A percentile compares a stretch with the other conserved stretches of the same genome.
phyloP scores from a whole-genome alignment of 2,888 invertebrate genomes.

The Acholoe squamosa region DNA sequence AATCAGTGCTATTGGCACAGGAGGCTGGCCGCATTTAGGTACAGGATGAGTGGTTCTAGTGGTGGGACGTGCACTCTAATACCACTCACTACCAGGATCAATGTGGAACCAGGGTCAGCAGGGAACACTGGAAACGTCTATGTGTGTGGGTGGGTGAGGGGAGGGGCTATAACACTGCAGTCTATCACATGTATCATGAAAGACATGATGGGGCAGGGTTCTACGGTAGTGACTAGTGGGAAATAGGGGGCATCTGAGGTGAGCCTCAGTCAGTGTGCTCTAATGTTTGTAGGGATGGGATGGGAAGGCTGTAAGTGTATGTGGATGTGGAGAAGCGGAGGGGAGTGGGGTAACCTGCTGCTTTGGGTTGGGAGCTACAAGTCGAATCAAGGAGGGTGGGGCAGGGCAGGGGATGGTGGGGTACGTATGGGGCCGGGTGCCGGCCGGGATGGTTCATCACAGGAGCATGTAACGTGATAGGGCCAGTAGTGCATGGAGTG shows the following conservation, averaged over 20 bases:
- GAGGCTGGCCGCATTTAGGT: no score
- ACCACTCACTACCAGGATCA: not conserved
- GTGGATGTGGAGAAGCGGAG: not conserved
- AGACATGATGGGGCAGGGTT: not conserved
- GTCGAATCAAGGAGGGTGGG: slow-evolving; percentile 26
- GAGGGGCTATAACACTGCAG: not conserved
- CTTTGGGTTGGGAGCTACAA: no score
- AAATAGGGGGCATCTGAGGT: not conserved
- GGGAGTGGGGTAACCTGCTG: no score
- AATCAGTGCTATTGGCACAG: no score
- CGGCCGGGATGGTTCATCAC: not conserved
- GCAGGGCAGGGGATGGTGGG: not conserved
- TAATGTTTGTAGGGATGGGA: not conserved
- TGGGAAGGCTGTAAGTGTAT: not conserved
- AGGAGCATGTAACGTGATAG: slow-evolving; percentile 27
- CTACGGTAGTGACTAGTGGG: not conserved
- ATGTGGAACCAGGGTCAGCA: not conserved
- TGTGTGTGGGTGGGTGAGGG: not conserved
- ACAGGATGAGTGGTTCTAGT: no score
- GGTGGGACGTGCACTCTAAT: no score
- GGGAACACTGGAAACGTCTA: not conserved
- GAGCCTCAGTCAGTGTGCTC: not conserved
- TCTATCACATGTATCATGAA: no score
- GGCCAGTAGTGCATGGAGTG: slow-evolving; percentile 55
- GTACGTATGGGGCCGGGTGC: not conserved